Evolutionary conservation across 2,797 vertebrate genomes (phyloP).

Genomic region (Propithecus deckenii): DNA sequence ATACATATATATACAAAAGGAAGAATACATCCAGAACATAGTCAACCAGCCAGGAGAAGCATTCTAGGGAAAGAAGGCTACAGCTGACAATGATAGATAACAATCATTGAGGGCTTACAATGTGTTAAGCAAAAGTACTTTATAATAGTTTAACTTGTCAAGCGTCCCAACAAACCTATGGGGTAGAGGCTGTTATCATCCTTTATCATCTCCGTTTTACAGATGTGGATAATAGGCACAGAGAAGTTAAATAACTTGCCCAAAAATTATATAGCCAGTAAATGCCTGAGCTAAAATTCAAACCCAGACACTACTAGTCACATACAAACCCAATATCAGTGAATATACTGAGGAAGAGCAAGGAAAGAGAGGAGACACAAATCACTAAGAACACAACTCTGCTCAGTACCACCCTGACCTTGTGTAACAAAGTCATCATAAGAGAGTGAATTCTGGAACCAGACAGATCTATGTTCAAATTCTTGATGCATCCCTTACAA

Average conservation of each 20-base stretch:
- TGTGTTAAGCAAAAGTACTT: neutral
- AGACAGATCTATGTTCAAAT: slow-evolving; percentile 22
- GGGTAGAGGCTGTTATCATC: neutral
- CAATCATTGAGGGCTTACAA: neutral
- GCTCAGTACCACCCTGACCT: neutral
- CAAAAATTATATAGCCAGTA: neutral
- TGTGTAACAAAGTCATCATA: neutral
- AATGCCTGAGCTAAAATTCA: neutral
- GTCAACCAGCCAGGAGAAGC: neutral
- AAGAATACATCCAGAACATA: neutral
- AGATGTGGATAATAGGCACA: neutral
- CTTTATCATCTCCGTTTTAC: neutral
- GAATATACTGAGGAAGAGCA: neutral
- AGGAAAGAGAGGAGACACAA: neutral
- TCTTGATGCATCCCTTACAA: neutral
- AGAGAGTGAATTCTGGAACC: neutral
- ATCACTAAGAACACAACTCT: neutral
- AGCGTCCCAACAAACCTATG: neutral
- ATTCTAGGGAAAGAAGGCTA: neutral
- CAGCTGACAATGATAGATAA: neutral
- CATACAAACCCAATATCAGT: neutral
- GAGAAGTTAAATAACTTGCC: neutral
- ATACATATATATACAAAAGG: neutral
- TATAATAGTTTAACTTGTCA: neutral
- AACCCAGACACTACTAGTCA: neutral